Evolutionary conservation across 2,888 invertebrate species (phyloP).

Genomic region (Dione vanillae): DNA sequence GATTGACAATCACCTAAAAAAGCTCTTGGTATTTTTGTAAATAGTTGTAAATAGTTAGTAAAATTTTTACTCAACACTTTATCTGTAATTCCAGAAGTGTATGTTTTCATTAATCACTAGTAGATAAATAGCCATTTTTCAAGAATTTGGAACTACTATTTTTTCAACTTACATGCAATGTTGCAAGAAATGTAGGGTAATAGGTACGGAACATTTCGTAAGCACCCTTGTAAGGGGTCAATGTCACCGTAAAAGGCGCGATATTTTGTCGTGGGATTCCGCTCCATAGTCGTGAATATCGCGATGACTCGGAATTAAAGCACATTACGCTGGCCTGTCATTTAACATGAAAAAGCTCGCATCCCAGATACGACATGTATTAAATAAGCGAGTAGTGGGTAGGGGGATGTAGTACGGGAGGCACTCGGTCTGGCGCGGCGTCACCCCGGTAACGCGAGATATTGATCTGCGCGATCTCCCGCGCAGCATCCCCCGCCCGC

Average conservation of each 20-base stretch:
- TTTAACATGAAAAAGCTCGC: constrained; percentile 79
- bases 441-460: constrained; percentile 84
- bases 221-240: constrained; percentile 58
- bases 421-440: constrained; percentile 86
- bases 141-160: not conserved
- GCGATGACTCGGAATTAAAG: constrained; percentile 62
- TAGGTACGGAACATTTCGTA: constrained; percentile 32
- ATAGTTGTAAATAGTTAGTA: no score
- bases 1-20: no score
- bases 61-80: no score
- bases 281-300: constrained; percentile 52
- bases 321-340: constrained; percentile 72
- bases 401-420: constrained; percentile 80
- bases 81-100: no score
- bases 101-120: not conserved
- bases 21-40: no score
- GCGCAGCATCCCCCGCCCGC: constrained; percentile 58
- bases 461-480: constrained; percentile 79
- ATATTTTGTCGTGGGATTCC: constrained; percentile 51
- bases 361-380: constrained; percentile 79
- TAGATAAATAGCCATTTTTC: not conserved
- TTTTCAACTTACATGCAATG: constrained; percentile 7
- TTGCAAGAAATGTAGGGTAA: constrained; percentile 35
- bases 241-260: constrained; percentile 63
- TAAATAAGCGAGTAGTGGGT: constrained; percentile 81